Percentiles rank a stretch among this genome's conserved stretches.
Evolutionary conservation across 2,888 invertebrate genomes (phyloP).

Genomic region (Silvanus unidentatus): DNA sequence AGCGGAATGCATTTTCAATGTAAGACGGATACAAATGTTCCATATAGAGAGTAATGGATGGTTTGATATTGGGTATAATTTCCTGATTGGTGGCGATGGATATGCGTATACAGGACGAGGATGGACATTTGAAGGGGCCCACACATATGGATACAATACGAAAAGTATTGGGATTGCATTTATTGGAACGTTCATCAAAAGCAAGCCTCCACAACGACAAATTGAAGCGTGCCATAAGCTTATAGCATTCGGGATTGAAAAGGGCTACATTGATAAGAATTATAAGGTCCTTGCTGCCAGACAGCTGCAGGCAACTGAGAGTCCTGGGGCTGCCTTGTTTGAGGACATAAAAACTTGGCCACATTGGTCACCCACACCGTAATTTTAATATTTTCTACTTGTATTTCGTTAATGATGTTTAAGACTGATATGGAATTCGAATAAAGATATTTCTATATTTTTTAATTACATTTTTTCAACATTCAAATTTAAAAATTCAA

Average conservation of each 20-base stretch:
- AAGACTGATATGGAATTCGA: too few species aligned
- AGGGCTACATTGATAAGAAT: constrained; percentile 55
- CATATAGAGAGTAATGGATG: constrained; percentile 62
- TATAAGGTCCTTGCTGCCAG: constrained; percentile 65
- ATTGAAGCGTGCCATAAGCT: constrained; percentile 57
- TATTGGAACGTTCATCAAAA: constrained; percentile 62
- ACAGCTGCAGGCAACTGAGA: constrained; percentile 59
- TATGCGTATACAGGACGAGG: constrained; percentile 70
- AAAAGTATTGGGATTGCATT: constrained; percentile 66
- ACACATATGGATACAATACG: constrained; percentile 61
- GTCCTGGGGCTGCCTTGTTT: constrained; percentile 62
- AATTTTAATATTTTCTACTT: not conserved
- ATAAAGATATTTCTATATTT: too few species aligned
- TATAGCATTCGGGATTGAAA: constrained; percentile 56
- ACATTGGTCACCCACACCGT: constrained; percentile 46
- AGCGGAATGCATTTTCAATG: constrained; percentile 55
- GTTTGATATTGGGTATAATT: constrained; percentile 72
- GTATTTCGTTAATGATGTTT: too few species aligned
- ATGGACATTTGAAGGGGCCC: constrained; percentile 68
- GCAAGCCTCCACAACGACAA: constrained; percentile 50
- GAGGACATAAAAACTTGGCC: constrained; percentile 63
- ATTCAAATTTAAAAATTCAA: too few species aligned
- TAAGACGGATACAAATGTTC: constrained; percentile 59
- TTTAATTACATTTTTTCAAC: too few species aligned
- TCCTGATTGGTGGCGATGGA: constrained; percentile 74